Evolutionary conservation across 1,140 invertebrate species (phyloP).

Genomic region (Plutomurus gul): DNA sequence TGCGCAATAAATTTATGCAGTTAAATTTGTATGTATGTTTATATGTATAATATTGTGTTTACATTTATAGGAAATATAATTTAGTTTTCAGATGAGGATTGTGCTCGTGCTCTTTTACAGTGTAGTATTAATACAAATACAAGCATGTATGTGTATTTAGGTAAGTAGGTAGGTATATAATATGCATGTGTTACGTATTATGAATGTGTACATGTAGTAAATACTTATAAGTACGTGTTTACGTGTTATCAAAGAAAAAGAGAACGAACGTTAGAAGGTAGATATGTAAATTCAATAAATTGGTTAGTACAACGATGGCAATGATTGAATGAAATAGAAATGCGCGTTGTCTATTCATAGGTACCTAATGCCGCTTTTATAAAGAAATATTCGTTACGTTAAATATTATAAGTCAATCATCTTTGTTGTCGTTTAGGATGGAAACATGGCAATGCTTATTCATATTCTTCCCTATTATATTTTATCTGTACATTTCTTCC

Average conservation of each 20-base stretch:
- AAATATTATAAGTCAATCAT: background rate
- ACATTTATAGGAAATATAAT: constrained; percentile 1
- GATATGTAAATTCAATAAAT: constrained; percentile 17
- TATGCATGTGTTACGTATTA: no score
- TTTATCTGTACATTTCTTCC: background rate
- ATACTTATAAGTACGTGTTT: background rate
- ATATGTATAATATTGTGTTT: no score
- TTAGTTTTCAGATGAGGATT: constrained; percentile 1
- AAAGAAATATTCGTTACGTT: no score
- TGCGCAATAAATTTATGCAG: no score
- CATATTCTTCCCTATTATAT: background rate
- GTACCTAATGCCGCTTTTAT: no score
- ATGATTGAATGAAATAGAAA: background rate
- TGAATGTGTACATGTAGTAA: background rate
- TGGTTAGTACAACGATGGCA: background rate
- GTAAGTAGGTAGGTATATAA: no score
- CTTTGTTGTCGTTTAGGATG: constrained; percentile 23
- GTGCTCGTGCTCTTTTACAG: constrained; percentile 1
- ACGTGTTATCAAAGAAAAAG: background rate
- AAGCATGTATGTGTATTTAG: no score
- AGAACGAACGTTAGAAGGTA: background rate
- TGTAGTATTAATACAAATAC: no score
- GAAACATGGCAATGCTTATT: constrained; percentile 24
- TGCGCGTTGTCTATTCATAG: background rate
- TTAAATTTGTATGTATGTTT: background rate